Percentiles rank a stretch among this genome's conserved stretches.
Evolutionary conservation across 2,113 vertebrate species (phyloP).

Genomic region (Orientallactaga bullata): DNA sequence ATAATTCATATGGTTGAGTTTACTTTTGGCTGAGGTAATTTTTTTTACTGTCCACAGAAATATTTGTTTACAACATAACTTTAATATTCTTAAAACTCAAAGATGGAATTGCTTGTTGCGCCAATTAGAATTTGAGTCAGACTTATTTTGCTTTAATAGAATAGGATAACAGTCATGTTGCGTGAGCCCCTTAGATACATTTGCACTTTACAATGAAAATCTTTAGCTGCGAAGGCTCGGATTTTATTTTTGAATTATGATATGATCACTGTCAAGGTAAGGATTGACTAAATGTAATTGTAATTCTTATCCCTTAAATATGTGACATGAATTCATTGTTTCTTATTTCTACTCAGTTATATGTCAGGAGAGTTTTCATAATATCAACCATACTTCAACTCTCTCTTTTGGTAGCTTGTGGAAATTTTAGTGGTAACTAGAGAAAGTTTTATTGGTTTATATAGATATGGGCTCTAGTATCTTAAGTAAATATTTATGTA

Average conservation of each 20-base stretch:
- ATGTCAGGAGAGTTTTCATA: slow-evolving; percentile 24
- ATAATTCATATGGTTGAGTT: not conserved
- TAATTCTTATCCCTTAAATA: not conserved
- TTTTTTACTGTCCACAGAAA: not conserved
- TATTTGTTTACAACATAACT: too few relatives aligned
- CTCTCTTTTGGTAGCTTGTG: not conserved
- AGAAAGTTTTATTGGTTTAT: slow-evolving; percentile 37
- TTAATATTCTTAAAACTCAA: not conserved
- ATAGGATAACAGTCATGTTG: not conserved
- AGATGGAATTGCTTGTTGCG: not conserved
- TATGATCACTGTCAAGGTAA: not conserved
- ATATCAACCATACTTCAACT: not conserved
- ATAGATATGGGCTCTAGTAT: slow-evolving; percentile 16
- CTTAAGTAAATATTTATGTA: slow-evolving; percentile 53
- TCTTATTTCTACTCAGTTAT: not conserved
- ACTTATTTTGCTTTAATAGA: slow-evolving; percentile 11
- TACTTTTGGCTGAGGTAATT: not conserved
- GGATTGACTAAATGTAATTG: not conserved
- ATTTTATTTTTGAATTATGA: slow-evolving; percentile 25
- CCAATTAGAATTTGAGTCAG: not conserved
- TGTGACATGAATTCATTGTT: not conserved
- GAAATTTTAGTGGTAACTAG: slow-evolving; percentile 37
- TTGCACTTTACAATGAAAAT: not conserved
- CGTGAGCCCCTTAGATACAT: not conserved
- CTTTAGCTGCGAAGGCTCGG: not conserved